A percentile compares a stretch with the other conserved stretches of the same genome.
Conservation (phyloP, 1,140 invertebrate species). For the Drosophila subpulchrella region DNA sequence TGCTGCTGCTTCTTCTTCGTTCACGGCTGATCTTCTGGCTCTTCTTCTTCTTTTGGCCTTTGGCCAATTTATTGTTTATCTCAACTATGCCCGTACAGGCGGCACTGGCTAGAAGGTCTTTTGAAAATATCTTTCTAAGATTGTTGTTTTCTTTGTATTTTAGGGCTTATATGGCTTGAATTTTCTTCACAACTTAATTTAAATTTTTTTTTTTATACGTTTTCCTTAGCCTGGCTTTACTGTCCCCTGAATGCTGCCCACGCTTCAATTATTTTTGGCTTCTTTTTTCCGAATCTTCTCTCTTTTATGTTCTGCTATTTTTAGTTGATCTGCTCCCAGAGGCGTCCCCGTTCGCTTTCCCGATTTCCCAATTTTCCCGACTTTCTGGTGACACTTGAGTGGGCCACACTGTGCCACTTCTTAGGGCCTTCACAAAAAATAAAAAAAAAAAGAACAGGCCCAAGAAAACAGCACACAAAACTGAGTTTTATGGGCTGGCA, state of each 20-base stretch:
- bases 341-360: slow-evolving; percentile 26
- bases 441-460: neutral
- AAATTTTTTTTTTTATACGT: neutral
- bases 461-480: neutral
- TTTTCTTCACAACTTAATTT: neutral
- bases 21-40: slow-evolving; percentile 25
- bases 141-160: neutral
- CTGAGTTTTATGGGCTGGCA: slow-evolving; percentile 13
- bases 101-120: neutral
- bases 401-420: slow-evolving; percentile 55
- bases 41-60: slow-evolving; percentile 35
- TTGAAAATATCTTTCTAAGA: no score
- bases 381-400: slow-evolving; percentile 37
- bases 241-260: slow-evolving; percentile 51
- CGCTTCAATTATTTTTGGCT: slow-evolving; percentile 52
- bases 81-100: slow-evolving; percentile 41
- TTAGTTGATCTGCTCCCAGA: slow-evolving; percentile 48
- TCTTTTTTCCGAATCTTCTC: slow-evolving; percentile 33
- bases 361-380: slow-evolving; percentile 22
- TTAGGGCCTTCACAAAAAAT: slow-evolving; percentile 2
- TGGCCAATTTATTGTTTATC: slow-evolving; percentile 70
- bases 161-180: no score
- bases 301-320: slow-evolving; percentile 58
- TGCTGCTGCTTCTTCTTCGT: slow-evolving; percentile 10
- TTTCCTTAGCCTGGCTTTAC: slow-evolving; percentile 1